Percentiles rank a stretch among this genome's conserved stretches.
phyloP scores from a whole-genome alignment of 1,140 invertebrate genomes.

The Eciton burchellii region DNA sequence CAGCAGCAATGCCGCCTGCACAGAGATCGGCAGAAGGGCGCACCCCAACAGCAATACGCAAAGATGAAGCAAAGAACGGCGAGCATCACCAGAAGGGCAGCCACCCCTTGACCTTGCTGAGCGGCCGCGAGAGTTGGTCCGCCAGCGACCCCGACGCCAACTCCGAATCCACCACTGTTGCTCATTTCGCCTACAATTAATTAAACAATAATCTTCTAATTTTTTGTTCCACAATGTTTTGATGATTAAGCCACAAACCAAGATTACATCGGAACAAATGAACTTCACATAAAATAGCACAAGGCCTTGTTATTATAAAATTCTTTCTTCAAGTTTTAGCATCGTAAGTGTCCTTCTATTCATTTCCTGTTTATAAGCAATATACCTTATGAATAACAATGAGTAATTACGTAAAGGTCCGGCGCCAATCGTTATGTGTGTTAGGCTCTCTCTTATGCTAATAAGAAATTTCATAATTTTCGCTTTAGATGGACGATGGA shows the following conservation, averaged over 20 bases:
- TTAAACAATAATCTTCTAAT: slow-evolving; percentile 4
- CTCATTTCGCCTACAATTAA: slow-evolving; percentile 72
- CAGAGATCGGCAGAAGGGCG: slow-evolving; percentile 85
- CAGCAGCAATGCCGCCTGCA: slow-evolving; percentile 85
- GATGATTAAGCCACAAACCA: not conserved
- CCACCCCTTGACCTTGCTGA: slow-evolving; percentile 85
- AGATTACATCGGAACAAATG: not conserved
- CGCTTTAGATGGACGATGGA: slow-evolving; percentile 15
- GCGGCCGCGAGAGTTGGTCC: slow-evolving; percentile 73
- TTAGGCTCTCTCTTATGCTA: slow-evolving; percentile 70
- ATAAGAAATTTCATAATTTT: slow-evolving; percentile 60
- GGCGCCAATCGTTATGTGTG: not conserved
- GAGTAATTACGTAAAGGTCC: slow-evolving; percentile 19
- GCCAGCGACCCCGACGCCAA: slow-evolving; percentile 75
- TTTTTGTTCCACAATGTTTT: not conserved
- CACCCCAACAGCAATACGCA: slow-evolving; percentile 87
- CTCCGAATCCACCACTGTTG: slow-evolving; percentile 72
- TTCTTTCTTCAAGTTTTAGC: not conserved
- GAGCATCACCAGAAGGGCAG: slow-evolving; percentile 87
- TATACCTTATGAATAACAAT: slow-evolving; percentile 22
- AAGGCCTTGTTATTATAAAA: not conserved
- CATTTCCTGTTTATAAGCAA: not conserved
- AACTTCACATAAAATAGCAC: not conserved
- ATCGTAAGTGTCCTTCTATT: not conserved
- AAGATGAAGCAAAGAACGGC: slow-evolving; percentile 87